Evolutionary conservation across 2,888 invertebrate species (phyloP).

Genomic region (Tipula lateralis): DNA sequence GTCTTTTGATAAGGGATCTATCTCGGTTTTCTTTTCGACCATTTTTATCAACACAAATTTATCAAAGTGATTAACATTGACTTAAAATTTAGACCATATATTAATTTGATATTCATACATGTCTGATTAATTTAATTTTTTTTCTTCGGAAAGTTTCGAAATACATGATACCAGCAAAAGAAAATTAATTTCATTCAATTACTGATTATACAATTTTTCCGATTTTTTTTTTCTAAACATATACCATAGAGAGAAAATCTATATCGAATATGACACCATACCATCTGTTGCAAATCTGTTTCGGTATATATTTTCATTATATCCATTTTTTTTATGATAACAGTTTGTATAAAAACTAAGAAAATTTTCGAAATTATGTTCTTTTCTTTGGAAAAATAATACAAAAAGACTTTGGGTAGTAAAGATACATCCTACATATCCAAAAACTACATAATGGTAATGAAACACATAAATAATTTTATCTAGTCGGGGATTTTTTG

Average conservation of each 20-base stretch:
- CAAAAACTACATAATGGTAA: neutral
- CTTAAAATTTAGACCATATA: neutral
- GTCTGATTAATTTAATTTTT: neutral
- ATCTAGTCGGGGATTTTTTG: neutral
- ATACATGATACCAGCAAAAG: neutral
- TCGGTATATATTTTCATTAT: neutral
- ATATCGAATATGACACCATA: neutral
- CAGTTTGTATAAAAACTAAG: neutral
- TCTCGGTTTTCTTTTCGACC: neutral
- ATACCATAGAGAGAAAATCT: neutral
- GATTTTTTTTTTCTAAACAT: neutral
- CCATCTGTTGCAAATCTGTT: neutral
- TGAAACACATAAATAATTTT: neutral
- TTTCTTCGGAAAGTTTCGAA: neutral
- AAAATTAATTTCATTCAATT: neutral
- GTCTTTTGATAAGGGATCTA: neutral
- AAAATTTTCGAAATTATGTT: neutral
- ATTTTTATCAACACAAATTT: neutral
- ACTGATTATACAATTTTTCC: neutral
- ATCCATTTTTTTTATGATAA: neutral
- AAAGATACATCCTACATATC: neutral
- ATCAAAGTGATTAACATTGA: neutral
- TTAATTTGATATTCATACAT: neutral
- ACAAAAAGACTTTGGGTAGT: neutral
- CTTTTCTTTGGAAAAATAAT: neutral